phyloP scores from a whole-genome alignment of 2,113 vertebrate genomes.

The Aptenodytes patagonicus region DNA sequence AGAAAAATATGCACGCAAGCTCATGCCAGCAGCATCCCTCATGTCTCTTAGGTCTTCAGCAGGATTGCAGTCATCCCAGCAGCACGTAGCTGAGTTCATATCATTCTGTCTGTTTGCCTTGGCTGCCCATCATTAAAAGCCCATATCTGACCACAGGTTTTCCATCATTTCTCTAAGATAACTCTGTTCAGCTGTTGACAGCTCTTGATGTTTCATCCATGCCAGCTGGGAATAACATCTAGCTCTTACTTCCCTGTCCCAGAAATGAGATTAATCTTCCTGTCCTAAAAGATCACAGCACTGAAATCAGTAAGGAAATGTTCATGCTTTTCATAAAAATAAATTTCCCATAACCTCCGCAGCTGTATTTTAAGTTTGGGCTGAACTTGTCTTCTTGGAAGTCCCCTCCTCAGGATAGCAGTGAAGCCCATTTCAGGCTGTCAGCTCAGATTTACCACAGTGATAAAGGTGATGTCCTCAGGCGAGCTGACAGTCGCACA shows the following conservation, averaged over 20 bases:
- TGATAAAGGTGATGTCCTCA: background rate
- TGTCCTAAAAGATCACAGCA: background rate
- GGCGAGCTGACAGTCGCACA: background rate
- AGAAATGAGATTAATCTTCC: slow-evolving; percentile 19
- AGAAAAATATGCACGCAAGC: background rate
- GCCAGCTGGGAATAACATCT: background rate
- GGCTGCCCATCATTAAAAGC: background rate
- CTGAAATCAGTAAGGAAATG: background rate
- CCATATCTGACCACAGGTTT: background rate
- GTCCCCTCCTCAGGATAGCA: background rate
- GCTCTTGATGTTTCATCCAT: slow-evolving; percentile 4
- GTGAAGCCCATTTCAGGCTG: background rate
- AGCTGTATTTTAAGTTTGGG: background rate
- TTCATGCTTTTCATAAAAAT: background rate
- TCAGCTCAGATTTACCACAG: background rate
- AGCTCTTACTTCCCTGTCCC: background rate
- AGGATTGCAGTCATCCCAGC: background rate
- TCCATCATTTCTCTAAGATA: background rate
- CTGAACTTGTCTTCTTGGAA: background rate
- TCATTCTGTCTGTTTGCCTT: background rate
- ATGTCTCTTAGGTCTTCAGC: background rate
- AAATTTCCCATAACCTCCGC: background rate
- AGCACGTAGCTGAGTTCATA: background rate
- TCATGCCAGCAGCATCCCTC: background rate
- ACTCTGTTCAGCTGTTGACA: slow-evolving; percentile 16